phyloP scores from a whole-genome alignment of 2,797 vertebrate species.

The Lemur catta region DNA sequence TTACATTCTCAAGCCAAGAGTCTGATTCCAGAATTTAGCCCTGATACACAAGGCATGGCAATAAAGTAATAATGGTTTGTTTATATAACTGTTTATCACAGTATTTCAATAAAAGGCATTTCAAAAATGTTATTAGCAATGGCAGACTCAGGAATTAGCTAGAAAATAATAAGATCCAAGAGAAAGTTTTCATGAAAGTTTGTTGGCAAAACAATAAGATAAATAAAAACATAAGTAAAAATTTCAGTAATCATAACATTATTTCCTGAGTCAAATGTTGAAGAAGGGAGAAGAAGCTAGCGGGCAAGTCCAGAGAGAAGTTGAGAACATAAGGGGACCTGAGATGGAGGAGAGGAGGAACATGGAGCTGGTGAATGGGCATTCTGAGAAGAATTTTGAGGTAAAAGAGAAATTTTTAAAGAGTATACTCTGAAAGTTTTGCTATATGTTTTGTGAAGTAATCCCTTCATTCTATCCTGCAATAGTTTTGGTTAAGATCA shows the following conservation, averaged over 20 bases:
- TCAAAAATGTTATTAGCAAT: background rate
- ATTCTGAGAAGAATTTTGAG: background rate
- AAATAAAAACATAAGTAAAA: background rate
- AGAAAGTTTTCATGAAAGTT: background rate
- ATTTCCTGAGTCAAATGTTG: background rate
- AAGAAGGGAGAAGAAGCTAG: background rate
- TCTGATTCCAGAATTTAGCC: background rate
- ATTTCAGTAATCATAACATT: background rate
- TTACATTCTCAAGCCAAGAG: background rate
- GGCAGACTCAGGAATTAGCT: background rate
- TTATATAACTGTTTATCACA: background rate
- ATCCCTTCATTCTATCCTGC: background rate
- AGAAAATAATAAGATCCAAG: background rate
- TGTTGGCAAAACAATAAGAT: background rate
- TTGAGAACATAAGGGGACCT: accelerated
- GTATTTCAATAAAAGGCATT: background rate
- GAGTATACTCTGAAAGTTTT: background rate
- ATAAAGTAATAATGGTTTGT: constrained; percentile 1
- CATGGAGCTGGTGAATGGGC: background rate
- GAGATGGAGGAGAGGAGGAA: accelerated
- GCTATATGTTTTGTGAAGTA: background rate
- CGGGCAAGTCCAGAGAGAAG: background rate
- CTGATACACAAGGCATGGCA: background rate
- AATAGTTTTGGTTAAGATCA: background rate
- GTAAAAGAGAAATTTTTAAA: background rate